These are phyloP conservation scores for Numida meleagris DNA, from an alignment of 2,113 vertebrate species.

Conservation along the genomic window DNA sequence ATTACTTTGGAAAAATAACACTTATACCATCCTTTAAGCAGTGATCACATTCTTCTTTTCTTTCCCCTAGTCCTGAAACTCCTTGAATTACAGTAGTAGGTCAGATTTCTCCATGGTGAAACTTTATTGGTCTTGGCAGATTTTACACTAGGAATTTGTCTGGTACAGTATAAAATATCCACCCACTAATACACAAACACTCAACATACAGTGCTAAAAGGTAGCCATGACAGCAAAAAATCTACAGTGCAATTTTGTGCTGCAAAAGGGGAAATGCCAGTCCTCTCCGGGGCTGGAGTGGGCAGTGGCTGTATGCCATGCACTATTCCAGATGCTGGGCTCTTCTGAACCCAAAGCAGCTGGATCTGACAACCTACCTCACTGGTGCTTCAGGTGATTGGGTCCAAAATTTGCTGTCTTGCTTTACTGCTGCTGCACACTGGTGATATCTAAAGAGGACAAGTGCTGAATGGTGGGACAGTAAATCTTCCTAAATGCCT, in stretches of 20 bases:
- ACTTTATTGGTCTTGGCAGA: neutral
- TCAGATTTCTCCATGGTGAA: neutral
- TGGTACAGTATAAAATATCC: neutral
- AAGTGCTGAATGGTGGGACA: neutral
- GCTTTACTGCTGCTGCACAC: neutral
- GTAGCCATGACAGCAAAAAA: neutral
- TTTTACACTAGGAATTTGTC: neutral
- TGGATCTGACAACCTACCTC: neutral
- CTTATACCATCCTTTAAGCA: neutral
- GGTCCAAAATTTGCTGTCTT: neutral
- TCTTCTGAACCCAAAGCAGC: neutral
- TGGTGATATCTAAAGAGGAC: neutral
- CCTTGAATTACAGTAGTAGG: constrained; percentile 10
- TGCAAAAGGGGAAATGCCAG: neutral
- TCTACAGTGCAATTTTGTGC: neutral
- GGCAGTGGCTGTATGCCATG: neutral
- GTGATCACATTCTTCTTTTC: neutral
- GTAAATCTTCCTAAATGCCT: neutral
- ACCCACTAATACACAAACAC: neutral
- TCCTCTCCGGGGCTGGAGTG: neutral
- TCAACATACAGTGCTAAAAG: neutral
- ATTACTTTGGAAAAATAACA: neutral
- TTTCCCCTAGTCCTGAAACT: neutral
- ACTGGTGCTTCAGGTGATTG: neutral
- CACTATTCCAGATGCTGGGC: accelerated